phyloP scores from a whole-genome alignment of 2,888 invertebrate genomes.

The Xiphydria camelus region DNA sequence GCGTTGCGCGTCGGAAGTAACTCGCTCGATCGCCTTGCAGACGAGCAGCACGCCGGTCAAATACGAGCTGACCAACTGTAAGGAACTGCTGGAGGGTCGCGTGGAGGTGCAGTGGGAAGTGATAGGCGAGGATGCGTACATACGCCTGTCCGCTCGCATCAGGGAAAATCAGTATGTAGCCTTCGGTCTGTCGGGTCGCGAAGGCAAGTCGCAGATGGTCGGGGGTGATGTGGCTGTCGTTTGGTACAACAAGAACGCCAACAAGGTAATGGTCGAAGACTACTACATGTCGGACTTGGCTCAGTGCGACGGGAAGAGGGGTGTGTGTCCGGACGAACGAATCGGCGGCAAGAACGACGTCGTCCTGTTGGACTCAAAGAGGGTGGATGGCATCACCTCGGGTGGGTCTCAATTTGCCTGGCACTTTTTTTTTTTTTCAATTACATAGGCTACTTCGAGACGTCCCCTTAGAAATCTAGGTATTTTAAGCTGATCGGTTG shows the following conservation, averaged over 20 bases:
- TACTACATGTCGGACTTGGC: slow-evolving; percentile 82
- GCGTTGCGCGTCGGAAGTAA: too few species aligned
- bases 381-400: slow-evolving; percentile 78
- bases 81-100: slow-evolving; percentile 79
- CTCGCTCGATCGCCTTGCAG: too few species aligned
- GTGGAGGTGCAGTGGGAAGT: slow-evolving; percentile 88
- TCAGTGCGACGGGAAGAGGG: slow-evolving; percentile 80
- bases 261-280: slow-evolving; percentile 76
- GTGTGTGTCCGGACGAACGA: slow-evolving; percentile 84
- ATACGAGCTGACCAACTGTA: slow-evolving; percentile 70
- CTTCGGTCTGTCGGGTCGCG: slow-evolving; percentile 81
- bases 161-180: slow-evolving; percentile 85
- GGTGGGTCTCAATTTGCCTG: too few species aligned
- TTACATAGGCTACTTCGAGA: too few species aligned
- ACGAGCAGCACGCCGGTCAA: slow-evolving; percentile 20
- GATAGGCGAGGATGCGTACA: slow-evolving; percentile 74
- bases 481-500: neutral
- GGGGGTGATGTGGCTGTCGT: slow-evolving; percentile 86
- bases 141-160: slow-evolving; percentile 78
- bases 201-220: slow-evolving; percentile 74
- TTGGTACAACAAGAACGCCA: slow-evolving; percentile 66
- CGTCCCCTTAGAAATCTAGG: neutral
- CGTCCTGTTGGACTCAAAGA: slow-evolving; percentile 72
- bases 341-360: slow-evolving; percentile 82
- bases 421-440: neutral